Conservation (phyloP, 2,113 vertebrate species). For the Strix uralensis region DNA sequence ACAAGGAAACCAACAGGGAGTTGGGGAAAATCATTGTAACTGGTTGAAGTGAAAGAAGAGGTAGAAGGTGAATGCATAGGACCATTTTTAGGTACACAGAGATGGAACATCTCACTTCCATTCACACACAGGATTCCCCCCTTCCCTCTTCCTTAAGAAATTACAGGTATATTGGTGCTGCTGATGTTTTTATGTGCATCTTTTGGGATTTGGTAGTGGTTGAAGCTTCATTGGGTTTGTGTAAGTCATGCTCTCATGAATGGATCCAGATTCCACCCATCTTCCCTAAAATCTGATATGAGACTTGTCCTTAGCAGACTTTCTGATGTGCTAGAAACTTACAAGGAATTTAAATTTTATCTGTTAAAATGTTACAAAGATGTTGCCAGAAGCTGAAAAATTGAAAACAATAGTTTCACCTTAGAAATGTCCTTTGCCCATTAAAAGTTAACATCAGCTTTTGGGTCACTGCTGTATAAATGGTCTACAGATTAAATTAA, state of each 20-base stretch:
- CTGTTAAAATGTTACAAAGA: neutral
- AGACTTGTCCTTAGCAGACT: neutral
- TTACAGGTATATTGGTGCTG: neutral
- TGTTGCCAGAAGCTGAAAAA: neutral
- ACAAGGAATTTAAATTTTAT: neutral
- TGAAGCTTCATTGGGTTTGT: neutral
- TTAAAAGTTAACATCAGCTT: neutral
- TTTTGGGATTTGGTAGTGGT: neutral
- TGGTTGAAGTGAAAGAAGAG: neutral
- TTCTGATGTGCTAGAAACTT: neutral
- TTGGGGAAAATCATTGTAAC: neutral
- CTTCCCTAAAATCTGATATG: neutral
- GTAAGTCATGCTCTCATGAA: neutral
- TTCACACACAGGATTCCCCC: fast-evolving
- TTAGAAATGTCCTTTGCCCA: neutral
- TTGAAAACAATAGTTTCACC: neutral
- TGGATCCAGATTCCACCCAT: neutral
- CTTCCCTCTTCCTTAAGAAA: neutral
- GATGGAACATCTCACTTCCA: neutral
- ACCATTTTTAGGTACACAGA: neutral
- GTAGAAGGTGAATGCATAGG: neutral
- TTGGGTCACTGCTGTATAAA: neutral
- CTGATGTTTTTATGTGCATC: neutral
- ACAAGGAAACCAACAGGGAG: neutral
- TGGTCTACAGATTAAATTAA: neutral